Percentiles rank a stretch among this genome's conserved stretches.
phyloP scores from a whole-genome alignment of 2,797 vertebrate genomes.

The Sebastes steindachneri region DNA sequence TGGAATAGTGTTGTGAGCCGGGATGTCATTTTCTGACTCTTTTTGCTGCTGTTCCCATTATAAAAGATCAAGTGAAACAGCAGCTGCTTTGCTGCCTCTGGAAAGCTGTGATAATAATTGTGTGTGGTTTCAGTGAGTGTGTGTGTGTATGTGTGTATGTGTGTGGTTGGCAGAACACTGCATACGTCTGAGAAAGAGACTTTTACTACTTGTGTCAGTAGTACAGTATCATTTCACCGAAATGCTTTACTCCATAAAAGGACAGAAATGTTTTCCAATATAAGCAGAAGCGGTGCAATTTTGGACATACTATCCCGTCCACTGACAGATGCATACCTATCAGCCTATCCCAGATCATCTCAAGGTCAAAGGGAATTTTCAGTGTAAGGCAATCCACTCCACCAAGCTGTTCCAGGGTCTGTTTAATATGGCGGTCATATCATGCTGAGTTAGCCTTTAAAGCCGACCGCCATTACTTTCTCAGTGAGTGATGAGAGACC shows the following conservation, averaged over 20 bases:
- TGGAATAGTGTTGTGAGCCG: slow-evolving; percentile 58
- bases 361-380: slow-evolving; percentile 63
- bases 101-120: slow-evolving; percentile 74
- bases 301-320: slow-evolving; percentile 39
- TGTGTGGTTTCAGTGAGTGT: slow-evolving; percentile 38
- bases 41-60: slow-evolving; percentile 75
- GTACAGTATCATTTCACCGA: slow-evolving; percentile 52
- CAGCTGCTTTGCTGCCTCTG: slow-evolving; percentile 71
- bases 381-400: slow-evolving; percentile 41
- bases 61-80: slow-evolving; percentile 73
- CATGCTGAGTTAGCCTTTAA: slow-evolving; percentile 73
- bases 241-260: slow-evolving; percentile 48
- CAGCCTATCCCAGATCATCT: slow-evolving; percentile 53
- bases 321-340: slow-evolving; percentile 54
- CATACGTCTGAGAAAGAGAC: slow-evolving; percentile 51
- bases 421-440: slow-evolving; percentile 64
- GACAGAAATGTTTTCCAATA: slow-evolving; percentile 54
- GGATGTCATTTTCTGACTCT: slow-evolving; percentile 66
- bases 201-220: slow-evolving; percentile 54
- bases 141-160: slow-evolving; percentile 13
- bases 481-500: slow-evolving; percentile 68
- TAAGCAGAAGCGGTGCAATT: slow-evolving; percentile 38
- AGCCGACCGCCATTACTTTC: slow-evolving; percentile 56
- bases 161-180: slow-evolving; percentile 14
- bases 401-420: slow-evolving; percentile 43